Percentiles rank a stretch among this genome's conserved stretches.
These are phyloP conservation scores for Petrolisthes manimaculis DNA, from an alignment of 2,888 invertebrate genomes.

Conservation along the genomic window DNA sequence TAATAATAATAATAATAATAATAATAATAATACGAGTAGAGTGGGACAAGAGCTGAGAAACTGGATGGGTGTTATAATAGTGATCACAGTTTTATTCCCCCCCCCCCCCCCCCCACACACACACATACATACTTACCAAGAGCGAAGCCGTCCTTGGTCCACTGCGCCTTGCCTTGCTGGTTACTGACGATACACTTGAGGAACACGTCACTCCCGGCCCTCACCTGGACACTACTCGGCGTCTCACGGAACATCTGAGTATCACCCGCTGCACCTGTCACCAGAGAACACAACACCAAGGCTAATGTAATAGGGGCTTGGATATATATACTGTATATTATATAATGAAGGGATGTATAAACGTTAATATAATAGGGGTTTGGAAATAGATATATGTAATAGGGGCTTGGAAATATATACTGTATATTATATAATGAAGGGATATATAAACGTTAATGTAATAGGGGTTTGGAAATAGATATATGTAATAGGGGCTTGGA, in stretches of 20 bases:
- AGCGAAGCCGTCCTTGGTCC: slow-evolving; percentile 95
- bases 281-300: not conserved
- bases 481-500: not conserved
- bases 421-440: too few species aligned
- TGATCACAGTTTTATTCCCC: too few species aligned
- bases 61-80: too few species aligned
- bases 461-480: not conserved
- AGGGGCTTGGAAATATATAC: too few species aligned
- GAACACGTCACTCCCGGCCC: slow-evolving; percentile 85
- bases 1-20: not conserved
- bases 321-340: too few species aligned
- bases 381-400: not conserved
- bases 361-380: not conserved
- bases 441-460: not conserved
- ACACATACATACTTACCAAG: slow-evolving; percentile 76
- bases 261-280: slow-evolving; percentile 25
- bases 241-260: slow-evolving; percentile 83
- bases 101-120: too few species aligned
- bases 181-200: slow-evolving; percentile 88
- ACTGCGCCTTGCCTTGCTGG: slow-evolving; percentile 88
- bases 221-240: slow-evolving; percentile 83
- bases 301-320: not conserved
- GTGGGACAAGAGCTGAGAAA: not conserved
- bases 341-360: not conserved
- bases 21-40: not conserved